These are phyloP conservation scores for Lota lota DNA, from an alignment of 2,113 vertebrate species.

Conservation along the genomic window DNA sequence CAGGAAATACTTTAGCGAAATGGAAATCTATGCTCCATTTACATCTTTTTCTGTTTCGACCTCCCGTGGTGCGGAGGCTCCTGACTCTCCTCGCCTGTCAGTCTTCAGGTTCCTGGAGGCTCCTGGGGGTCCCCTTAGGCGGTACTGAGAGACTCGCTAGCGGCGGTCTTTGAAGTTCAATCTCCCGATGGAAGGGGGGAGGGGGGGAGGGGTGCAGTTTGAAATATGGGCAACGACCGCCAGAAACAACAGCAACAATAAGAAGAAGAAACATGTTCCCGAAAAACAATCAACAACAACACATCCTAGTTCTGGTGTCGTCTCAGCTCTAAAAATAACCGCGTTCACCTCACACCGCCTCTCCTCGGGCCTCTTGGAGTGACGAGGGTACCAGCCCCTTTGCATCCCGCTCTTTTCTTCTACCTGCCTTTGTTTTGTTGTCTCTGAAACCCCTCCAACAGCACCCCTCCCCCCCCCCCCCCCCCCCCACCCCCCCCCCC, in stretches of 20 bases:
- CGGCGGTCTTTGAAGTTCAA: too few relatives aligned
- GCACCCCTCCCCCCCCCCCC: not conserved
- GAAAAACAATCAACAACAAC: slow-evolving; percentile 28
- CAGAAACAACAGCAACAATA: not conserved
- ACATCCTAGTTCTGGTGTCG: slow-evolving; percentile 51
- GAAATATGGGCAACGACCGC: slow-evolving; percentile 1
- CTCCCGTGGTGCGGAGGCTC: not conserved
- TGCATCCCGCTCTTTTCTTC: slow-evolving; percentile 22
- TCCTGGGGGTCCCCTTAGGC: not conserved
- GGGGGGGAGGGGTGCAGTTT: slow-evolving; percentile 18
- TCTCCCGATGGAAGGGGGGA: not conserved
- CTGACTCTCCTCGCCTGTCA: slow-evolving; percentile 18
- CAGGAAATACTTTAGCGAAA: slow-evolving; percentile 54
- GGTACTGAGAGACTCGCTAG: not conserved
- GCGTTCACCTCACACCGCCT: slow-evolving; percentile 29
- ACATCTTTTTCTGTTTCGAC: slow-evolving; percentile 5
- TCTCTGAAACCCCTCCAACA: slow-evolving; percentile 5
- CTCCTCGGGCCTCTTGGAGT: slow-evolving; percentile 48
- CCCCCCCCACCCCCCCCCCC: not conserved
- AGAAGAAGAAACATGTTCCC: not conserved
- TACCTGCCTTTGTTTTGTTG: slow-evolving; percentile 34
- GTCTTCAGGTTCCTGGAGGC: not conserved
- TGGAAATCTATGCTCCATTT: slow-evolving; percentile 53
- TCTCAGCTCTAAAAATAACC: slow-evolving; percentile 65
- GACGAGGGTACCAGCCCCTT: slow-evolving; percentile 58